Evolutionary conservation across 2,888 invertebrate genomes (phyloP).

Genomic region (Erebia ligea): DNA sequence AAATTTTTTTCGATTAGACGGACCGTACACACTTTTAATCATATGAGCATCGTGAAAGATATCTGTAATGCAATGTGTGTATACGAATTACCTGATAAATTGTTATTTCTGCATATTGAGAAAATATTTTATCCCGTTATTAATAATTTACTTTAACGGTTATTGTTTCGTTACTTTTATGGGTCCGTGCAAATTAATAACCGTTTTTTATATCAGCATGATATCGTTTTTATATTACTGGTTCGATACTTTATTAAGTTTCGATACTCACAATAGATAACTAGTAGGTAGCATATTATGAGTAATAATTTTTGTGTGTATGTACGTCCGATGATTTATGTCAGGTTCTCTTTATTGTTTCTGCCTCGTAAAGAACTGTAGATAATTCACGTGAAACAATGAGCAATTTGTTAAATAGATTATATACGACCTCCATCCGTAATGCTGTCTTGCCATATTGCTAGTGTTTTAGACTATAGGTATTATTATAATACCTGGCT

Average conservation of each 20-base stretch:
- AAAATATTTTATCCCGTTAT: slow-evolving; percentile 43
- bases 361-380: slow-evolving; percentile 75
- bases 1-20: slow-evolving; percentile 46
- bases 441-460: slow-evolving; percentile 81
- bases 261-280: slow-evolving; percentile 65
- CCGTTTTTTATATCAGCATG: slow-evolving; percentile 48
- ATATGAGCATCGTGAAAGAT: slow-evolving; percentile 27
- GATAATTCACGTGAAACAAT: slow-evolving; percentile 77
- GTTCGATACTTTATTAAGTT: slow-evolving; percentile 59
- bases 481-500: slow-evolving; percentile 59
- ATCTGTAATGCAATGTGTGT: slow-evolving; percentile 59
- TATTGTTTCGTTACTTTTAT: slow-evolving; percentile 57
- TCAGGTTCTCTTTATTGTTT: slow-evolving; percentile 77
- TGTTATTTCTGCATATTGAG: slow-evolving; percentile 55
- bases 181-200: slow-evolving; percentile 48
- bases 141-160: slow-evolving; percentile 45
- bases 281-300: slow-evolving; percentile 61
- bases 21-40: slow-evolving; percentile 56
- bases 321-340: slow-evolving; percentile 75
- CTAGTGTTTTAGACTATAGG: slow-evolving; percentile 75
- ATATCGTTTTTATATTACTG: slow-evolving; percentile 44
- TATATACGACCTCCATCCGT: slow-evolving; percentile 79
- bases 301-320: slow-evolving; percentile 66
- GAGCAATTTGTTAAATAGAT: slow-evolving; percentile 81
- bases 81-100: slow-evolving; percentile 66